These are phyloP conservation scores for Augochlora pura DNA, from an alignment of 1,140 invertebrate species.

Conservation along the genomic window DNA sequence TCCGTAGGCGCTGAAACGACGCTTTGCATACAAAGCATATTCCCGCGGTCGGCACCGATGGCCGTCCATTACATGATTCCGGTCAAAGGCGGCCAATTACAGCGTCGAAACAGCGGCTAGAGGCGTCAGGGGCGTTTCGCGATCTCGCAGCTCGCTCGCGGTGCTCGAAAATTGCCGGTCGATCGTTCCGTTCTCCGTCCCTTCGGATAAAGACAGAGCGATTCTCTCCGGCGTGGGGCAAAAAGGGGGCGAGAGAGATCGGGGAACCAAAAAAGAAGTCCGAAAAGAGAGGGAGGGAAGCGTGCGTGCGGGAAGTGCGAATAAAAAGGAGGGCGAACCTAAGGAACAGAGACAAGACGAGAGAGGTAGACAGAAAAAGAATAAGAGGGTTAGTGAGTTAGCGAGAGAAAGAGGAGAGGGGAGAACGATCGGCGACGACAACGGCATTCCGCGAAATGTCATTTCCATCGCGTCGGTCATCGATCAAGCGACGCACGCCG, in stretches of 20 bases:
- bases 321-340: background rate
- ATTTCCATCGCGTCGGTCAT: constrained; percentile 63
- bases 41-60: constrained; percentile 15
- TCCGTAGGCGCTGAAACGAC: constrained; percentile 7
- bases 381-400: background rate
- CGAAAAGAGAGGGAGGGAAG: background rate
- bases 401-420: background rate
- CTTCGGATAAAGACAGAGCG: background rate
- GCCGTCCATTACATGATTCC: constrained; percentile 21
- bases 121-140: constrained; percentile 5
- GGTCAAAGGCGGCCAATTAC: constrained; percentile 36
- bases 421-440: constrained; percentile 40
- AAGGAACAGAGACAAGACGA: constrained; percentile 3
- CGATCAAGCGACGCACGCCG: constrained; percentile 56
- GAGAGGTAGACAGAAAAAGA: background rate
- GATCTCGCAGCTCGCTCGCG: constrained; percentile 2
- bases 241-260: background rate
- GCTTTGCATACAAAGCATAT: constrained; percentile 40
- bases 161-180: constrained; percentile 13
- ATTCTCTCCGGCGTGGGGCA: background rate
- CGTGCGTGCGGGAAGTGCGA: background rate
- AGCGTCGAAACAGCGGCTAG: constrained; percentile 11
- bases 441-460: constrained; percentile 62
- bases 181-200: background rate
- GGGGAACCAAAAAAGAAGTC: background rate